A percentile compares a stretch with the other conserved stretches of the same genome.
Evolutionary conservation across 1,140 invertebrate species (phyloP).

Genomic region (Meloidogyne hapla): DNA sequence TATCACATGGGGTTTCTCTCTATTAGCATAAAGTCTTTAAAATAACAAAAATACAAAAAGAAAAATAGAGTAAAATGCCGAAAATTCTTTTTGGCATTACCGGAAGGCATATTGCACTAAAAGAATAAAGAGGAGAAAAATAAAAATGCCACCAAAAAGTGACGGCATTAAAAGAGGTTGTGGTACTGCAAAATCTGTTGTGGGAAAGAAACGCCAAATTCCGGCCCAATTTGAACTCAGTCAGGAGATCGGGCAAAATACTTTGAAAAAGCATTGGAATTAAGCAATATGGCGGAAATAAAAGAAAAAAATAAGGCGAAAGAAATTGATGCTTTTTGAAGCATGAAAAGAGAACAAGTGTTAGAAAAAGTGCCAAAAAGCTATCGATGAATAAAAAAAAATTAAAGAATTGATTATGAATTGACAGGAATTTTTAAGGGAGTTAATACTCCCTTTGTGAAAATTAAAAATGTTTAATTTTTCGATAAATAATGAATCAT

Average conservation of each 20-base stretch:
- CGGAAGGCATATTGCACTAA: not conserved
- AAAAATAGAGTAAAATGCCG: too few species aligned
- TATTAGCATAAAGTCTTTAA: not conserved
- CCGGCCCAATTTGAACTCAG: not conserved
- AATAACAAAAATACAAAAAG: not conserved
- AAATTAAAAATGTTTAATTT: too few species aligned
- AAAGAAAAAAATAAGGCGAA: not conserved
- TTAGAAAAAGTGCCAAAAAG: not conserved
- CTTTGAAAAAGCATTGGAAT: not conserved
- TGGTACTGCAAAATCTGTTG: not conserved
- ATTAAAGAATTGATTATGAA: not conserved
- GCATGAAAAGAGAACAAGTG: constrained; percentile 2
- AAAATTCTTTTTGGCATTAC: not conserved
- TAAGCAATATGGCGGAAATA: constrained; percentile 1
- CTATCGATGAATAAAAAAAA: not conserved
- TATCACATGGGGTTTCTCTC: not conserved
- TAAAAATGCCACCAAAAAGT: not conserved
- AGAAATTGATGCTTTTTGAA: not conserved
- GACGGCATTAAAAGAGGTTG: not conserved
- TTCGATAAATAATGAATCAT: too few species aligned
- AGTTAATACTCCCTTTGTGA: too few species aligned
- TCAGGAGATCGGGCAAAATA: not conserved
- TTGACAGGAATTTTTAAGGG: not conserved
- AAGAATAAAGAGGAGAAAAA: not conserved
- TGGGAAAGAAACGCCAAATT: not conserved